phyloP scores from a whole-genome alignment of 2,888 invertebrate species.

The Lasioglossum morio region DNA sequence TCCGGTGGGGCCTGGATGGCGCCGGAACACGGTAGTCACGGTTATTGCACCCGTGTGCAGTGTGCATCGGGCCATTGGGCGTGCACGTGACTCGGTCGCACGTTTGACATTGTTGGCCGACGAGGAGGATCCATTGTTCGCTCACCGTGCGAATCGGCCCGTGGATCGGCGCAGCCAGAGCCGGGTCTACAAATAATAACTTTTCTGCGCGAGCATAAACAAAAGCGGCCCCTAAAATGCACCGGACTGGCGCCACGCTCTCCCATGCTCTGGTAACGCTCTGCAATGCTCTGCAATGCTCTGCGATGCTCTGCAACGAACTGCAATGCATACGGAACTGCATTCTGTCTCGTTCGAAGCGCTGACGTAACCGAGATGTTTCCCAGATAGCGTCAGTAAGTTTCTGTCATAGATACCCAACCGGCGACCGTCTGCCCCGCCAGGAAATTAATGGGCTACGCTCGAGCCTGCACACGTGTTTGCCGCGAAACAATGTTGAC shows the following conservation, averaged over 20 bases:
- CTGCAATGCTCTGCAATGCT: constrained; percentile 7
- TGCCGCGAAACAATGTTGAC: constrained; percentile 9
- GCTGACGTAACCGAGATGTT: constrained; percentile 53
- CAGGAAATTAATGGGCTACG: constrained; percentile 40
- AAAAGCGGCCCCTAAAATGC: constrained; percentile 52
- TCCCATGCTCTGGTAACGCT: background rate
- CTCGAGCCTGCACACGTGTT: background rate
- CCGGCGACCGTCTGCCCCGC: constrained; percentile 20
- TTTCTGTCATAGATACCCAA: constrained; percentile 37
- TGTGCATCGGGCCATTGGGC: constrained; percentile 59
- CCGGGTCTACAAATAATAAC: constrained; percentile 72
- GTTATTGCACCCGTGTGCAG: constrained; percentile 71
- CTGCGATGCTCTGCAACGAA: background rate
- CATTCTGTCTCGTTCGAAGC: constrained; percentile 35
- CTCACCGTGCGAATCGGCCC: constrained; percentile 73
- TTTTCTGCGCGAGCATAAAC: constrained; percentile 73
- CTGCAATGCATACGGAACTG: constrained; percentile 21
- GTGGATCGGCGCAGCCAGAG: constrained; percentile 17
- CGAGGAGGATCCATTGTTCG: constrained; percentile 76
- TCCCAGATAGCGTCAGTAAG: constrained; percentile 38
- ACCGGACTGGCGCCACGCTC: constrained; percentile 65
- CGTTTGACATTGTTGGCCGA: constrained; percentile 71
- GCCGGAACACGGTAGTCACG: constrained; percentile 72
- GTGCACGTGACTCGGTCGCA: constrained; percentile 71
- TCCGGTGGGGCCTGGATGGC: constrained; percentile 39